Evolutionary conservation across 2,113 vertebrate genomes (phyloP).

Genomic region (Ptilorrhoa leucosticta): DNA sequence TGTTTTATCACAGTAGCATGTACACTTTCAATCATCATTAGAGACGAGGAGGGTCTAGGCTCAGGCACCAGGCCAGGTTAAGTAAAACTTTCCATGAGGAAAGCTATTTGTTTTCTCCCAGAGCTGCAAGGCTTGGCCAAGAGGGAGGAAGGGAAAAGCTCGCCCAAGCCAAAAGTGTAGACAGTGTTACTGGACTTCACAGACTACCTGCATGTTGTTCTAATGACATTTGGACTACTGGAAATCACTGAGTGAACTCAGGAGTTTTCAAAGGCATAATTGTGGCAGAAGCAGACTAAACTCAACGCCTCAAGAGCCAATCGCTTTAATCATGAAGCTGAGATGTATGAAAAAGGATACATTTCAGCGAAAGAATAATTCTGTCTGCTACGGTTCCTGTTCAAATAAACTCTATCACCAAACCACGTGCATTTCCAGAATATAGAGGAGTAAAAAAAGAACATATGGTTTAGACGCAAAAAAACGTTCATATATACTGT

Average conservation of each 20-base stretch:
- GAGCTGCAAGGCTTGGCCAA: constrained; percentile 21
- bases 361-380: constrained; percentile 68
- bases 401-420: constrained; percentile 70
- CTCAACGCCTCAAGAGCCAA: constrained; percentile 48
- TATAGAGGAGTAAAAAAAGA: constrained; percentile 19
- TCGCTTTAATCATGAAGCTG: constrained; percentile 50
- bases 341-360: constrained; percentile 62
- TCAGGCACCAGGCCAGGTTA: constrained; percentile 79
- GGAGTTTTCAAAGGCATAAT: constrained; percentile 61
- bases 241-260: constrained; percentile 40
- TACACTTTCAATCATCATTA: constrained; percentile 85
- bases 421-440: constrained; percentile 56
- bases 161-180: constrained; percentile 41
- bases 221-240: constrained; percentile 72
- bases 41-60: constrained; percentile 77
- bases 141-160: constrained; percentile 27
- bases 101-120: constrained; percentile 78
- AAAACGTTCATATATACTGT: constrained; percentile 53
- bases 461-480: constrained; percentile 52
- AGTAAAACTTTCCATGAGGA: constrained; percentile 93
- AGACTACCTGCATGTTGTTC: constrained; percentile 69
- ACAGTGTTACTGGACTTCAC: constrained; percentile 57
- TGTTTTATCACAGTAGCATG: constrained; percentile 76
- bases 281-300: constrained; percentile 67
- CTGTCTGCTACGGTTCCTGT: constrained; percentile 68